These are phyloP conservation scores for Otis tarda DNA, from an alignment of 2,113 vertebrate species.

Conservation along the genomic window DNA sequence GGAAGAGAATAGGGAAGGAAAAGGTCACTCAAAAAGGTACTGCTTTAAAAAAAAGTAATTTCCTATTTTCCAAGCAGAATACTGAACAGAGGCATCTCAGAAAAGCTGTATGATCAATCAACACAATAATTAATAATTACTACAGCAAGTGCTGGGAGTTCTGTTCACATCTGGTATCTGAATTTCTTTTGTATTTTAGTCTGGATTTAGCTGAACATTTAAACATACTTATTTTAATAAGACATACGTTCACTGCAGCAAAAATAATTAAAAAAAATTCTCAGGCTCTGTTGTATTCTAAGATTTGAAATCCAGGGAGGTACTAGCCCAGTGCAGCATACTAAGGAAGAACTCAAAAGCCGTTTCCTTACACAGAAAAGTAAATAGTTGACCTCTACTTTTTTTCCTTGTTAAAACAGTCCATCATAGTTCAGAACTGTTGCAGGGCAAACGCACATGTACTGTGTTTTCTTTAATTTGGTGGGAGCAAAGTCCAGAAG, in stretches of 20 bases:
- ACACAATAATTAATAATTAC: neutral
- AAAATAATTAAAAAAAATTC: neutral
- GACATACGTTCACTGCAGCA: neutral
- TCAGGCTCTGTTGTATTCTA: neutral
- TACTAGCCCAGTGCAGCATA: neutral
- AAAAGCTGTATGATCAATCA: neutral
- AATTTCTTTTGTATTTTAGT: neutral
- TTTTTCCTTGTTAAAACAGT: constrained; percentile 54
- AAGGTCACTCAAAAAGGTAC: neutral
- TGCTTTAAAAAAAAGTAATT: neutral
- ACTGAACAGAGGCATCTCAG: neutral
- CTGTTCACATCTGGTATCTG: neutral
- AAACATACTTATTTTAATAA: neutral
- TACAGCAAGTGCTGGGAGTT: neutral
- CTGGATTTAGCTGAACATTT: neutral
- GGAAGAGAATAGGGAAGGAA: neutral
- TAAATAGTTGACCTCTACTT: constrained; percentile 36
- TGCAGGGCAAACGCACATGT: constrained; percentile 58
- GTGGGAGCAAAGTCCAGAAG: constrained; percentile 64
- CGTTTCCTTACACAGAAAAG: neutral
- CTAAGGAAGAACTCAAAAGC: neutral
- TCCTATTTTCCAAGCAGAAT: neutral
- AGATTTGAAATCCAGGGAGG: neutral
- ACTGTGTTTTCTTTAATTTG: constrained; percentile 70
- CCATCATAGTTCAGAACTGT: constrained; percentile 51